Evolutionary conservation across 1,140 invertebrate species (phyloP).

Genomic region (Paraescarpia echinospica): DNA sequence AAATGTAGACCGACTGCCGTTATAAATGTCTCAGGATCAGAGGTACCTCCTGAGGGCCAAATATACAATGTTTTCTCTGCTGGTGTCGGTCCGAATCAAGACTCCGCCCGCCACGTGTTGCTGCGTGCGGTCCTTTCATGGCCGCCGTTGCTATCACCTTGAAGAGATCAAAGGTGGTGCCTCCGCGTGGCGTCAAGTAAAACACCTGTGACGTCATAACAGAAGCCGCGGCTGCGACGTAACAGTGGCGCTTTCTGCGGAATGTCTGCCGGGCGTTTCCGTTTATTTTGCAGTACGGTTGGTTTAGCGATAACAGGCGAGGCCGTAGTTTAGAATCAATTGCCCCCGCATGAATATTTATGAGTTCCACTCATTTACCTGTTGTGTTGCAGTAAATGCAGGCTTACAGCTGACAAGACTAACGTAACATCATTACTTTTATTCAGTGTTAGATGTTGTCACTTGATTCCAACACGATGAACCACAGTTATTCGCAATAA

Average conservation of each 20-base stretch:
- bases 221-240: neutral
- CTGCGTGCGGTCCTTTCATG: neutral
- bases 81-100: neutral
- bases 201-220: neutral
- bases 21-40: neutral
- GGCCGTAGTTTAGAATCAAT: neutral
- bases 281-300: neutral
- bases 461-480: neutral
- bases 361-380: neutral
- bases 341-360: neutral
- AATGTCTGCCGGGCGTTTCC: neutral
- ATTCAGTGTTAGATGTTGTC: neutral
- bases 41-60: neutral
- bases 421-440: neutral
- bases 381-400: neutral
- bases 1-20: neutral
- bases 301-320: neutral
- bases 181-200: neutral
- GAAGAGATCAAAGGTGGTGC: neutral
- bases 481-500: neutral
- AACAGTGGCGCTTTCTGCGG: neutral
- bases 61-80: neutral
- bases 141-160: neutral
- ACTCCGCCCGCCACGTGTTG: neutral
- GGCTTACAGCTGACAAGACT: neutral